Percentiles rank a stretch among this genome's conserved stretches.
Evolutionary conservation across 53 echinoderm and acorn worm genomes (phyloP).

Genomic region (Patiria pectinifera): DNA sequence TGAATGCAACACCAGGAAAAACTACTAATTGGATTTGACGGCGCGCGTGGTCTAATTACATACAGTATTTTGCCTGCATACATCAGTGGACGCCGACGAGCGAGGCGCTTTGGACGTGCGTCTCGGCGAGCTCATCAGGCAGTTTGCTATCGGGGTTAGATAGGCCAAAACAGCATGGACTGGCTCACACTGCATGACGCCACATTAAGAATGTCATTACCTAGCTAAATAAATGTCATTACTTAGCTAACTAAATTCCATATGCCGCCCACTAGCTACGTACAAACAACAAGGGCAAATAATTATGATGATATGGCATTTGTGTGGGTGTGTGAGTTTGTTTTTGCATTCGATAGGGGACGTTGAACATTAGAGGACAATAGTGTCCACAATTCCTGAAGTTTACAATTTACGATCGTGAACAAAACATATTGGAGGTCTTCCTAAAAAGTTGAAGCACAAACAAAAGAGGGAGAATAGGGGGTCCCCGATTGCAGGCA

Average conservation of each 20-base stretch:
- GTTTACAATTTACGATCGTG: no score
- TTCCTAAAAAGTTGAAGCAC: no score
- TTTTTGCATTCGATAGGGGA: no score
- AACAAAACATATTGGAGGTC: no score
- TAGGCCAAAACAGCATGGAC: background rate
- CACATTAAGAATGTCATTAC: background rate
- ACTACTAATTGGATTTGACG: constrained; percentile 10
- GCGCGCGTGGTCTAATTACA: constrained; percentile 39
- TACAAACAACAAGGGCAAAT: background rate
- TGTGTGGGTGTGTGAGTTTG: no score
- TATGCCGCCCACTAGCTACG: background rate
- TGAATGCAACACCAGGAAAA: background rate
- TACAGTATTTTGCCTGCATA: constrained; percentile 20
- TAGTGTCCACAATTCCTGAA: no score
- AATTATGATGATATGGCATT: no score
- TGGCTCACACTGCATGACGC: background rate
- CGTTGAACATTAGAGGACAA: no score
- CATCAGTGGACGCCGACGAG: background rate
- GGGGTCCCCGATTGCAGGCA: no score
- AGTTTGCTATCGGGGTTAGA: constrained; percentile 8
- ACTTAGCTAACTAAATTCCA: background rate
- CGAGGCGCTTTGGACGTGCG: background rate
- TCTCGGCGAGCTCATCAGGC: constrained; percentile 12
- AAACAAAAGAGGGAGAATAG: no score
- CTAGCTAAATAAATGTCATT: background rate